Base-by-base conservation (phyloP, 2,113 vertebrate genomes). In the Strix uralensis region DNA sequence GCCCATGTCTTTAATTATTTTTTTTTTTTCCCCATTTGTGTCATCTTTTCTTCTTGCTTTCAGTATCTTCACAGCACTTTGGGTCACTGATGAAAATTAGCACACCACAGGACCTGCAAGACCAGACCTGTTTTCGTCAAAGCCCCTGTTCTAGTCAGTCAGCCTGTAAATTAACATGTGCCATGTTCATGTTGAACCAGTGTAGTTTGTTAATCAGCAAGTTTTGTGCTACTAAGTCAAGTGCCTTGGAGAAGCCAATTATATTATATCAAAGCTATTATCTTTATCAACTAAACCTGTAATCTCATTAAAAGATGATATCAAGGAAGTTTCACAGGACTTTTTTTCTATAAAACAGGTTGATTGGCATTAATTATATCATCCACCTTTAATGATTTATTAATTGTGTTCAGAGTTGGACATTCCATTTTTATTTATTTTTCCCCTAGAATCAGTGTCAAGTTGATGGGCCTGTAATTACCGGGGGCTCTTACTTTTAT, bases 381-480 rank as follows among this genome's bases (percentile, higher is more conserved):
- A 85, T 47, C 78, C 58, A 85, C 90, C n/a, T 95, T 97, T 96
- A 96, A 96, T 94, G 96, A 96, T 96, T 96, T 96, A 95, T 97
- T 96, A 96, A 96, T 97, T 91, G 62, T 83, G 46, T 51, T 96
- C 93, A 11, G 71, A 55, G 62, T 95, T 73, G 96, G 96, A 90
- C 94, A 86, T 93, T 94, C 62, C 81, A 55, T 77, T 95, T 97
- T 93, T 96, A 94, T 97, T 96, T 96, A 81, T 95, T 97, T 96
- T 92, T 84, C 73, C 65, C 61, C 67, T 69, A 90, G 84, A 94
- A 97, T 96, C 92, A 85, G 34, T 90, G 92, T 94, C 79, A 90
- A 73, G 74, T 61, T 96, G 96, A 95, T 94, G 93, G 81, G 74
- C 47, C 87, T 89, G 65, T 95, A 63, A 96, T 96, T 85, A 97